phyloP scores from a whole-genome alignment of 2,797 vertebrate genomes.

The Nannoperca obscura region DNA sequence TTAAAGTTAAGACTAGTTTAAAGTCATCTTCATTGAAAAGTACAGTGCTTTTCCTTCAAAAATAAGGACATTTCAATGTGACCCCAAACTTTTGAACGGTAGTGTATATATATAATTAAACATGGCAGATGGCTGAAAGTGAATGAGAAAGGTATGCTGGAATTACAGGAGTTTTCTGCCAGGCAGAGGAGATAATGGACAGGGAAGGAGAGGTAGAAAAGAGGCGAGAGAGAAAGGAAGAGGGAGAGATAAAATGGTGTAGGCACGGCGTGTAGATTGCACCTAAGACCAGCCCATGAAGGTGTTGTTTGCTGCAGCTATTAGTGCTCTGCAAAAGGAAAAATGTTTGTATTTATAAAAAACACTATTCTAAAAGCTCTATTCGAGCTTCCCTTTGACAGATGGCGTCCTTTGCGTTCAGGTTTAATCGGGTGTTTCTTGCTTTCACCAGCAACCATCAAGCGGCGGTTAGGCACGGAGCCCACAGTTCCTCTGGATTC shows the following conservation, averaged over 20 bases:
- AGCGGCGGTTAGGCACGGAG: slow-evolving; percentile 39
- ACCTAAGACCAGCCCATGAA: slow-evolving; percentile 59
- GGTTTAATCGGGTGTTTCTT: slow-evolving; percentile 36
- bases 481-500: slow-evolving; percentile 48
- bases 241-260: slow-evolving; percentile 51
- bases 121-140: slow-evolving; percentile 40
- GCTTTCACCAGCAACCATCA: slow-evolving; percentile 25
- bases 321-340: slow-evolving; percentile 35
- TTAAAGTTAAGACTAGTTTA: too few relatives aligned
- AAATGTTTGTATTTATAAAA: slow-evolving; percentile 42
- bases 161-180: slow-evolving; percentile 52
- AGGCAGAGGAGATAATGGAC: slow-evolving; percentile 67
- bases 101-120: slow-evolving; percentile 47
- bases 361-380: slow-evolving; percentile 24
- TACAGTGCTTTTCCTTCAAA: too few relatives aligned
- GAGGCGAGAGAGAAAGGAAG: slow-evolving; percentile 27
- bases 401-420: slow-evolving; percentile 46
- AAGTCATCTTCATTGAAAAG: too few relatives aligned
- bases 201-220: slow-evolving; percentile 57
- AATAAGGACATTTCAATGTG: too few relatives aligned
- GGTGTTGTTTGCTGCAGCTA: slow-evolving; percentile 50
- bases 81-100: too few relatives aligned
- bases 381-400: slow-evolving; percentile 44
- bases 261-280: slow-evolving; percentile 57
- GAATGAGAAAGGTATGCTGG: slow-evolving; percentile 49